Percentiles rank a stretch among this genome's conserved stretches.
These are phyloP conservation scores for Halictus ligatus DNA, from an alignment of 2,888 invertebrate genomes.

Conservation along the genomic window DNA sequence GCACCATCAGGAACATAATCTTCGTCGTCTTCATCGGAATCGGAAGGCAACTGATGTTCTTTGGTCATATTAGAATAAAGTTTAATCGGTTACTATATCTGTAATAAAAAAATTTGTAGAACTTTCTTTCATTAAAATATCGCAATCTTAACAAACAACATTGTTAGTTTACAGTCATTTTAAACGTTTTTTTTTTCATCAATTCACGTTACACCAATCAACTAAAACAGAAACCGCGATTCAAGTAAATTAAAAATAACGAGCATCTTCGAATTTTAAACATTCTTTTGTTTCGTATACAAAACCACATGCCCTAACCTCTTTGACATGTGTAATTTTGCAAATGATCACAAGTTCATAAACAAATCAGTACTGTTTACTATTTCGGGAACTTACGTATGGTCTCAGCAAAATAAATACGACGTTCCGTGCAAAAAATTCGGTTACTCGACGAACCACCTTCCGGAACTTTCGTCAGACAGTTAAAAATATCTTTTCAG, in stretches of 20 bases:
- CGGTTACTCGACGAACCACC: constrained; percentile 38
- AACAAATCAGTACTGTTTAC: background rate
- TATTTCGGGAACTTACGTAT: constrained; percentile 52
- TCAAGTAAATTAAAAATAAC: background rate
- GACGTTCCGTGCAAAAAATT: constrained; percentile 45
- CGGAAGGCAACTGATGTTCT: constrained; percentile 86
- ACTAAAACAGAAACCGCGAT: background rate
- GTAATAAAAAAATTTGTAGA: background rate
- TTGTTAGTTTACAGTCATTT: background rate
- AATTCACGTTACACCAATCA: background rate
- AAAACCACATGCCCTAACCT: constrained; percentile 52
- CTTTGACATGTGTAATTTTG: background rate
- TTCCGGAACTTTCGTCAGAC: constrained; percentile 65
- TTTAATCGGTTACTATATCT: constrained; percentile 10
- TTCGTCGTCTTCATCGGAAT: constrained; percentile 91
- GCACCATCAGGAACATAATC: constrained; percentile 90
- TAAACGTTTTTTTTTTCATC: background rate
- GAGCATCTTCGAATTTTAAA: constrained; percentile 11
- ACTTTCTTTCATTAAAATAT: background rate
- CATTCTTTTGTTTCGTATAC: constrained; percentile 17
- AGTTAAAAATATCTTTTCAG: constrained; percentile 22
- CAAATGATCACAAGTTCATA: background rate
- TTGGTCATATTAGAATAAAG: constrained; percentile 77
- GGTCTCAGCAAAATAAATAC: constrained; percentile 31
- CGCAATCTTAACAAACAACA: background rate